phyloP scores from a whole-genome alignment of 2,113 vertebrate species.

The Barnardius zonarius region DNA sequence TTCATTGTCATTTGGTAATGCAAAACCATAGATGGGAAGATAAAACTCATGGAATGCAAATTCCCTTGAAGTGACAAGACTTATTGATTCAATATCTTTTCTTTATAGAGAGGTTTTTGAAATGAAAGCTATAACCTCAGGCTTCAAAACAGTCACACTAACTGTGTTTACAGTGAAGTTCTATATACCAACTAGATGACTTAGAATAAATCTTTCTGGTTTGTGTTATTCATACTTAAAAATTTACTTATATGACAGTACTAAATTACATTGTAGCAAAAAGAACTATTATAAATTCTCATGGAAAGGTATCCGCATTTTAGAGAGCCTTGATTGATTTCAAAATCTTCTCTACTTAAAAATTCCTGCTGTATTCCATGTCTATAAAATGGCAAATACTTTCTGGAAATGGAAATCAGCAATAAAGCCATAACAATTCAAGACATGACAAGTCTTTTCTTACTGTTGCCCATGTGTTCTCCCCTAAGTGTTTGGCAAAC shows the following conservation, averaged over 20 bases:
- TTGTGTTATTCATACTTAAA: neutral
- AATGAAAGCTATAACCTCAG: constrained; percentile 34
- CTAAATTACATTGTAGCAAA: neutral
- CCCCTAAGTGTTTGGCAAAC: neutral
- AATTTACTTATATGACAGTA: neutral
- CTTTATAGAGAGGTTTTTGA: constrained; percentile 3
- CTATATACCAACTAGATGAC: neutral
- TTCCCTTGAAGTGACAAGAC: neutral
- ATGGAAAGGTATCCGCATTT: neutral
- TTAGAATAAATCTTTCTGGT: constrained; percentile 5
- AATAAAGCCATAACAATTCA: neutral
- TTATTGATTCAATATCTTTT: constrained; percentile 14
- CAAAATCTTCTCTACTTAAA: neutral
- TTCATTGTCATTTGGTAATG: neutral
- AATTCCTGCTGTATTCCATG: neutral
- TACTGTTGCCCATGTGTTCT: neutral
- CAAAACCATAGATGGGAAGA: neutral
- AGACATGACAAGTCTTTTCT: neutral
- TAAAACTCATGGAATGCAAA: neutral
- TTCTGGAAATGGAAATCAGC: neutral
- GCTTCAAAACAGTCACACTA: constrained; percentile 5
- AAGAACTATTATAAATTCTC: neutral
- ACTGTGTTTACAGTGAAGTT: neutral
- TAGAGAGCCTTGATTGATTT: neutral
- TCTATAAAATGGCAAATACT: neutral